Conservation (phyloP, 1,140 invertebrate species). For the Eupristina koningsbergeri region DNA sequence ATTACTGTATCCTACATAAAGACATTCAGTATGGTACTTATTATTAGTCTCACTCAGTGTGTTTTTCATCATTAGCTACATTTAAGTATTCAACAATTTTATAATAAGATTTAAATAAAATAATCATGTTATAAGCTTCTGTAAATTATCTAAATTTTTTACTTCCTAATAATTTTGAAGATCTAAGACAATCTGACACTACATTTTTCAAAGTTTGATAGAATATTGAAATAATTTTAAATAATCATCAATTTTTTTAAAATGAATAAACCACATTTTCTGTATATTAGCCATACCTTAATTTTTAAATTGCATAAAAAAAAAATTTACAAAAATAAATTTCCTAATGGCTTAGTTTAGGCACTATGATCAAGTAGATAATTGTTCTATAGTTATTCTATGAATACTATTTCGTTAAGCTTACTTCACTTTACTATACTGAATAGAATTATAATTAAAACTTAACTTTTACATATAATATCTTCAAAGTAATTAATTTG, state of each 20-base stretch:
- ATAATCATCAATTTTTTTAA: too few species aligned
- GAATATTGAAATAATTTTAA: too few species aligned
- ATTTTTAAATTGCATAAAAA: not conserved
- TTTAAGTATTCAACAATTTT: not conserved
- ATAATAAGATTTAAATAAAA: too few species aligned
- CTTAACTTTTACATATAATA: not conserved
- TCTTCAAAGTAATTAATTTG: not conserved
- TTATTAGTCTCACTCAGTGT: not conserved
- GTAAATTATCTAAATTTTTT: too few species aligned
- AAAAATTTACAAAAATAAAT: not conserved
- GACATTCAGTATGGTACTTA: not conserved
- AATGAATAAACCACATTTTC: too few species aligned
- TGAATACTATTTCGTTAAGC: not conserved
- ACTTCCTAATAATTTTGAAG: too few species aligned
- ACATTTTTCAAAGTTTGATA: too few species aligned
- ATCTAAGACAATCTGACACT: too few species aligned
- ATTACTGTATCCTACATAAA: not conserved
- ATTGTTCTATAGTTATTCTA: not conserved
- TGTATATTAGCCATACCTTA: too few species aligned
- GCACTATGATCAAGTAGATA: not conserved
- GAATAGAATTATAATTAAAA: slow-evolving; percentile 4
- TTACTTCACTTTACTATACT: not conserved
- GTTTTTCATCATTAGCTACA: not conserved
- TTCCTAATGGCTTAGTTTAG: not conserved
- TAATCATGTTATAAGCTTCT: too few species aligned